These are phyloP conservation scores for Pseudopipra pipra DNA, from an alignment of 2,113 vertebrate genomes.

Conservation along the genomic window DNA sequence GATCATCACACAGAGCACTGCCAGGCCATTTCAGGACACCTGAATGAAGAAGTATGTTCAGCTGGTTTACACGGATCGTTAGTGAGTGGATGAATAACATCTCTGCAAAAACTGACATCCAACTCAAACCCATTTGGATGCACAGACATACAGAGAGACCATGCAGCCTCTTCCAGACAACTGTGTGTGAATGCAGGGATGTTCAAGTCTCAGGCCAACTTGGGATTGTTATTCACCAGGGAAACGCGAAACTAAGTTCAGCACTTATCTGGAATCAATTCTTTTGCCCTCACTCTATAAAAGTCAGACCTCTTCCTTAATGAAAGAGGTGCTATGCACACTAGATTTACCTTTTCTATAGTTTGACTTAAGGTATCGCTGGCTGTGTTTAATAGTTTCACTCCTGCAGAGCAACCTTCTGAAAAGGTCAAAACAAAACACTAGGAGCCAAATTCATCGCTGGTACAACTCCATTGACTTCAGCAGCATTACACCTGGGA, in stretches of 20 bases:
- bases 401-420: conserved; percentile 47
- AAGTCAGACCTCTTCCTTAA: conserved; percentile 18
- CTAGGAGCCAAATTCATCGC: conserved; percentile 45
- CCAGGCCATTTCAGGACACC: background rate
- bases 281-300: background rate
- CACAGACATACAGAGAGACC: background rate
- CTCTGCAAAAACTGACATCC: background rate
- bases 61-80: background rate
- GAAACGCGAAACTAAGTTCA: conserved; percentile 37
- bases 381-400: conserved; percentile 48
- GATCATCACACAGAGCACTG: background rate
- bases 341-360: conserved; percentile 38
- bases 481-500: conserved; percentile 47
- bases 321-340: conserved; percentile 19
- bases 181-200: background rate
- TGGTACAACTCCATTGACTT: conserved; percentile 54
- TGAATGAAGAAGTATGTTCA: background rate
- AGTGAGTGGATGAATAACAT: background rate
- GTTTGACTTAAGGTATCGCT: background rate
- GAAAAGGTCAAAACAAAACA: conserved; percentile 65
- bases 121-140: background rate
- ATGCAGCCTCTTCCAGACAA: background rate
- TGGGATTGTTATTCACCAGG: background rate
- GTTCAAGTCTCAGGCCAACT: background rate
- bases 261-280: conserved; percentile 34